A percentile compares a stretch with the other conserved stretches of the same genome.
These are phyloP conservation scores for Esox masquinongy DNA, from an alignment of 2,797 vertebrate genomes.

Conservation along the genomic window DNA sequence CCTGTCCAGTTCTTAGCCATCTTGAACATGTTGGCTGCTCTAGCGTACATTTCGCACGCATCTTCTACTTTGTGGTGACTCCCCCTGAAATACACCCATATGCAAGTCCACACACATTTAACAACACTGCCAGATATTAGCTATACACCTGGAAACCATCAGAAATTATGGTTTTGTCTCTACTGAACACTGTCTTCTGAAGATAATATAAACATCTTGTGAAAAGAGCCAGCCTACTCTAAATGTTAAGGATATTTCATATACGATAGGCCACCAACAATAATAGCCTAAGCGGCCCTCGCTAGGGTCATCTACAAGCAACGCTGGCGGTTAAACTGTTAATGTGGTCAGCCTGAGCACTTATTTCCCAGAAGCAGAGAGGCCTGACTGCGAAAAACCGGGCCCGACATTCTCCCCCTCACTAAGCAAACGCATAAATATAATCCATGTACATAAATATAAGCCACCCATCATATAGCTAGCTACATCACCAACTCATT, in stretches of 20 bases:
- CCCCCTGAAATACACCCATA: constrained; percentile 73
- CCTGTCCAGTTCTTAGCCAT: constrained; percentile 99
- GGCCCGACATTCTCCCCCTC: background rate
- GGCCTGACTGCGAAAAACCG: background rate
- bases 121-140: constrained; percentile 19
- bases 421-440: background rate
- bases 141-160: background rate
- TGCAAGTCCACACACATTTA: background rate
- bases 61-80: constrained; percentile 92
- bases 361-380: background rate
- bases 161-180: too few relatives aligned
- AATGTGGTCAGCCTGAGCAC: background rate
- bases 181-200: too few relatives aligned
- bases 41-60: constrained; percentile 96
- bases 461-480: background rate
- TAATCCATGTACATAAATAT: background rate
- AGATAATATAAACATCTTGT: background rate
- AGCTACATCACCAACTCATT: background rate
- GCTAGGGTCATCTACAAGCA: background rate
- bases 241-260: background rate
- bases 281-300: background rate
- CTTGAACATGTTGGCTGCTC: constrained; percentile 99
- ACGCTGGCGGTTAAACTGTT: background rate
- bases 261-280: background rate
- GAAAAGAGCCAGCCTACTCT: background rate